Conservation (phyloP, 2,888 invertebrate genomes). For the Linyphia triangularis region DNA sequence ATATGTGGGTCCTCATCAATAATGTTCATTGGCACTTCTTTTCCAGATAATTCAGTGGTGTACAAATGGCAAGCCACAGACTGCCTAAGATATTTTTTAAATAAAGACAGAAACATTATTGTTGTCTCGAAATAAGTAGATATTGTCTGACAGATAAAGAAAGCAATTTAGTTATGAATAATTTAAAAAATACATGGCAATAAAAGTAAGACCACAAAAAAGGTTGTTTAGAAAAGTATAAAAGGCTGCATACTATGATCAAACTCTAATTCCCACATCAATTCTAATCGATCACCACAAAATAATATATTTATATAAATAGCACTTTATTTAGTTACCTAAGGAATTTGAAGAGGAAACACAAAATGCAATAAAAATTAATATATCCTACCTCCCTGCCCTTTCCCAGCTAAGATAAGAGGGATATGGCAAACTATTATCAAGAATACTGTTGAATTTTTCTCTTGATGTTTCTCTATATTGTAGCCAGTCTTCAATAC, state of each 20-base stretch:
- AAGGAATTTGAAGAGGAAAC: too few relatives aligned
- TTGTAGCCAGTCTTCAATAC: slow-evolving; percentile 19
- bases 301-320: background rate
- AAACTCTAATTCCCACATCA: background rate
- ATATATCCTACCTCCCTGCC: slow-evolving; percentile 2
- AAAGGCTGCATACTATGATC: background rate
- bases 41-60: slow-evolving; percentile 30
- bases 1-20: slow-evolving; percentile 41
- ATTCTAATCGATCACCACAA: background rate
- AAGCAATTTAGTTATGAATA: too few relatives aligned
- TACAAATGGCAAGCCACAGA: slow-evolving; percentile 43
- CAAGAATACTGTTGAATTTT: background rate
- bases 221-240: background rate
- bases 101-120: too few relatives aligned
- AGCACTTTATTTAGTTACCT: too few relatives aligned
- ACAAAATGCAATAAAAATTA: background rate
- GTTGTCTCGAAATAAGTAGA: too few relatives aligned
- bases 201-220: background rate
- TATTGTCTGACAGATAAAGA: too few relatives aligned
- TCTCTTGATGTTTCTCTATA: background rate
- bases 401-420: slow-evolving; percentile 20
- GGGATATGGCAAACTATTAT: background rate
- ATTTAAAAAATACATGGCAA: background rate
- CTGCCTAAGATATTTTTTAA: too few relatives aligned
- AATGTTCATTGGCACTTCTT: slow-evolving; percentile 18